Base-by-base conservation (phyloP, 2,888 invertebrate genomes). In the Nomada ferruginata region DNA sequence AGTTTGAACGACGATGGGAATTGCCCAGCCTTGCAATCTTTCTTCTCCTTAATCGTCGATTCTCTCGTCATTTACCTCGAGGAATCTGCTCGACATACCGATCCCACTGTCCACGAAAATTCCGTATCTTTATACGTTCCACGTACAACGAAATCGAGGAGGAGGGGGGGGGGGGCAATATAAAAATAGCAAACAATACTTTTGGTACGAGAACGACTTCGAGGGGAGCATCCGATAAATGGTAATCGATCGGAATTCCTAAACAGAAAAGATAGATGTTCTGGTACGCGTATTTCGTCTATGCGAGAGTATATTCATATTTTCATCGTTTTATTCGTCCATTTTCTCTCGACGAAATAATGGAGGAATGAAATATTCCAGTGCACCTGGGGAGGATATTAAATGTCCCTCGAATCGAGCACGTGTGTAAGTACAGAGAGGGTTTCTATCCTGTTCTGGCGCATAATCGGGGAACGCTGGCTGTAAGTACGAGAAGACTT, bases 341-440 rank as follows among this genome's bases (percentile, higher is more conserved):
- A 2, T 15, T 52, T 5, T 50, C 18, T 23, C 18, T 36, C 42
- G n/a, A 44, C 13, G n/a, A 61, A 61, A 68, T 59, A 75, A 71
- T 50, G 44, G 59, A 23, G 52, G 50, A 57, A 77, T 76, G 50
- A 76, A 53, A 86, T 68, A 68, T 73, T 76, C 61, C 71, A 23
- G 61, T 73, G 57, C 44, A 42, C 26, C 50, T 13, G 10, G 42
- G 20, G 44, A 72, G 70, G 70, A 80, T 80, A 83, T 85, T 83
- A 80, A 80, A 83, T 53, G 83, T 78, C 70, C 70, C 50, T 26
- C 68, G 36, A n/a, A n/a, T 44, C 3, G 29, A n/a, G 68, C 23
- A 64, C 60, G 72, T 60, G 63, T 44, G 73, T 64, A 79, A 65
- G 66, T 55, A 74, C 64, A 74, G 69, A 71, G 20, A 42, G 29